These are phyloP conservation scores for Tubulanus polymorphus DNA, from an alignment of 2,888 invertebrate genomes.

Conservation along the genomic window DNA sequence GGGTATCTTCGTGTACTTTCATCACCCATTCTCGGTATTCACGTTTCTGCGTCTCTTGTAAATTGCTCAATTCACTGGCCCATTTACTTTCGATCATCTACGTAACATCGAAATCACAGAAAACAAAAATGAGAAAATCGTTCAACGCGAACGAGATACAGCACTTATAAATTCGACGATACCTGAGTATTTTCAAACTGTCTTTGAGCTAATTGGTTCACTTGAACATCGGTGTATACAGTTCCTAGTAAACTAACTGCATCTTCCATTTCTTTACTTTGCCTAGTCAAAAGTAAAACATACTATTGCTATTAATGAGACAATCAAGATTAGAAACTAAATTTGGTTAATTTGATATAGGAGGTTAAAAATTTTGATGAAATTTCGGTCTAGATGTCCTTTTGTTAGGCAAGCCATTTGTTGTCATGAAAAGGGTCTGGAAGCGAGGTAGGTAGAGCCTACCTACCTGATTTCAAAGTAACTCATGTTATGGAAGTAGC, in stretches of 20 bases:
- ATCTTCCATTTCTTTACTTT: slow-evolving; percentile 71
- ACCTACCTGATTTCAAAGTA: no score
- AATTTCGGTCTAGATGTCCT: no score
- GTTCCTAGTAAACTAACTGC: slow-evolving; percentile 75
- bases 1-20: slow-evolving; percentile 70
- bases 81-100: slow-evolving; percentile 80
- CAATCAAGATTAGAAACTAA: no score
- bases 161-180: background rate
- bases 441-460: no score
- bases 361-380: no score
- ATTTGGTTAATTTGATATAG: no score
- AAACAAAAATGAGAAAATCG: background rate
- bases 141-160: background rate
- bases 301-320: slow-evolving; percentile 67
- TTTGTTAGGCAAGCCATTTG: no score
- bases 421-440: no score
- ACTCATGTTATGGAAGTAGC: no score
- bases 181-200: slow-evolving; percentile 59
- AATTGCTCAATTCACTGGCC: slow-evolving; percentile 71
- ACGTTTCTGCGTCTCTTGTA: slow-evolving; percentile 77
- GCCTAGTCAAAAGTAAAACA: slow-evolving; percentile 24
- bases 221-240: slow-evolving; percentile 75
- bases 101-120: slow-evolving; percentile 12
- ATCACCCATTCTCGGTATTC: slow-evolving; percentile 88
- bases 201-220: slow-evolving; percentile 75